phyloP scores from a whole-genome alignment of 35 echinoderm and acorn worm species.

The Anneissia japonica region DNA sequence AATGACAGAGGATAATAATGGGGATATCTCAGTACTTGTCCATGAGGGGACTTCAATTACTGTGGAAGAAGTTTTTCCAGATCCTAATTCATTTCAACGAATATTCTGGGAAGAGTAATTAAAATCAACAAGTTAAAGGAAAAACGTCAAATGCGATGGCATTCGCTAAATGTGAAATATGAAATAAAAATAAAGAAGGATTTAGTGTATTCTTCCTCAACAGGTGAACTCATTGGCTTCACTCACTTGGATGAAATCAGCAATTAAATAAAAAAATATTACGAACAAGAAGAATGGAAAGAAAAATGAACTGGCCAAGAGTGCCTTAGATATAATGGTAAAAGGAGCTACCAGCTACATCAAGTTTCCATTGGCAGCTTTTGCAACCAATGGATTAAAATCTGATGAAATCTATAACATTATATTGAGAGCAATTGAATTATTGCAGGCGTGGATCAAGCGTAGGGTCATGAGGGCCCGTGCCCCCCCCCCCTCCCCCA shows the following conservation, averaged over 20 bases:
- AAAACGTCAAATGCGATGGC: constrained; percentile 18
- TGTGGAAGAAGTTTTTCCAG: not conserved
- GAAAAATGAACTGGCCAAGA: not conserved
- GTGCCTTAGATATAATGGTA: constrained; percentile 14
- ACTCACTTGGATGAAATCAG: not conserved
- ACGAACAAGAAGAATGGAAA: not conserved
- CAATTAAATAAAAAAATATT: not conserved
- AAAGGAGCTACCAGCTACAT: not conserved
- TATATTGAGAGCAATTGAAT: constrained; percentile 13
- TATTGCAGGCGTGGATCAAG: no score
- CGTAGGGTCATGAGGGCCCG: no score
- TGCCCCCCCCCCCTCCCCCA: no score
- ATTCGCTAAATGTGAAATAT: constrained; percentile 25
- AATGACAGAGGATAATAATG: not conserved
- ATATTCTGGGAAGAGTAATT: constrained; percentile 25
- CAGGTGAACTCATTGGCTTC: constrained; percentile 4
- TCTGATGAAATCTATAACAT: not conserved
- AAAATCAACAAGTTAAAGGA: constrained; percentile 5
- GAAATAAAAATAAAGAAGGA: constrained; percentile 20
- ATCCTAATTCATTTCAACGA: constrained; percentile 29
- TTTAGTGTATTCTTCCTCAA: constrained; percentile 5
- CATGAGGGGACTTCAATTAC: no score
- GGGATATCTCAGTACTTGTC: not conserved
- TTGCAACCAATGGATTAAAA: not conserved
- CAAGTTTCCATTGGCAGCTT: constrained; percentile 17